phyloP scores from a whole-genome alignment of 2,797 vertebrate species.

The Dipus sagitta region DNA sequence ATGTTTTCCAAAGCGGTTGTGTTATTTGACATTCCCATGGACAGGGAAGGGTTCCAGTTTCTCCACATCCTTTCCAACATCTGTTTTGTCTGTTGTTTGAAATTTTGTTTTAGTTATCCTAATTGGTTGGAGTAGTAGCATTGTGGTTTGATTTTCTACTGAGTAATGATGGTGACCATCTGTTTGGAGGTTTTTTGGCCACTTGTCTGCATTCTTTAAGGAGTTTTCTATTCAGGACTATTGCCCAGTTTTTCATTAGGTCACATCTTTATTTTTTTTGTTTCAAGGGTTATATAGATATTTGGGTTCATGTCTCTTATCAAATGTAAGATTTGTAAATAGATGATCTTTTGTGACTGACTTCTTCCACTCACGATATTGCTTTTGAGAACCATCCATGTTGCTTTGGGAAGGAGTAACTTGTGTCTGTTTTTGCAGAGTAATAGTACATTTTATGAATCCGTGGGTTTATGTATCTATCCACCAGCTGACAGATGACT shows the following conservation, averaged over 20 bases:
- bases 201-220: neutral
- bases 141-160: neutral
- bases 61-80: neutral
- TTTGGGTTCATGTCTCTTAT: neutral
- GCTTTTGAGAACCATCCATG: neutral
- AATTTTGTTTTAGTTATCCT: neutral
- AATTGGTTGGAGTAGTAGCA: neutral
- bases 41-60: neutral
- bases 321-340: neutral
- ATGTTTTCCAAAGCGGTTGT: neutral
- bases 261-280: neutral
- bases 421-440: neutral
- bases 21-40: neutral
- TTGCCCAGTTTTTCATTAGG: neutral
- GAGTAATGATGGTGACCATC: neutral
- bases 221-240: neutral
- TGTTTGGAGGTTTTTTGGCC: neutral
- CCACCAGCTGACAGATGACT: neutral
- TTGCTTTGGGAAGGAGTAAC: neutral
- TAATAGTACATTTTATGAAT: neutral
- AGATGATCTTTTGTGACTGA: neutral
- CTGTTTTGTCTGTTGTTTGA: neutral
- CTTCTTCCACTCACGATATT: neutral
- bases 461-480: neutral
- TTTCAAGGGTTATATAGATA: neutral